Evolutionary conservation across 2,888 invertebrate genomes (phyloP), one percentile per base, ranked within the genome.

Genomic region (Listrodromus nycthemerus): DNA sequence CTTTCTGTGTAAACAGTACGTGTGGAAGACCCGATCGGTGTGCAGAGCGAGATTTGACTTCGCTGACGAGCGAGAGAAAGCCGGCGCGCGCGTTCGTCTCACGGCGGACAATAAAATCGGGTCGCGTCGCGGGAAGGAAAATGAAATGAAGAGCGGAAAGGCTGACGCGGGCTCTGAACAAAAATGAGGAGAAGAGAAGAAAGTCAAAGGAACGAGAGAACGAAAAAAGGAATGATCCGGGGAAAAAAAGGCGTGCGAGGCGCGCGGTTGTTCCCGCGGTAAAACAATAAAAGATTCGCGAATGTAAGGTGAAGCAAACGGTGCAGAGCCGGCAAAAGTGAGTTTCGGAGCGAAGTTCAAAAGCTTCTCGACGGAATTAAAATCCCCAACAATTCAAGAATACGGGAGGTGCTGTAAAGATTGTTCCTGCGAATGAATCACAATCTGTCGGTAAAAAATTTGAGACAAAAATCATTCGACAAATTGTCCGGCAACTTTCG

Each of bases 91-190:
- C 1, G 66, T 30, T 65, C 52, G 45, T 61, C 21, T 61, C n/a
- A 16, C 45, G 50, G 37, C 61, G 61, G 63, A 83, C 74, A 70
- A 65, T 33, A 55, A 67, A 75, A 74, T 82, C 73, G 69, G 69
- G 65, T 77, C 77, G 66, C 37, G 75, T 10, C 4, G 41, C 41
- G 41, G 41, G 37, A 52, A 75, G 75, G 37, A 75, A 65, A 65
- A 75, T 65, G 50, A 52, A 65, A 75, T 65, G 65, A 52, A 75
- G 65, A 50, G 50, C n/a, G 50, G 30, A 30, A 50, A 24, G 63
- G 50, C 16, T 13, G 33, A 37, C 33, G 6, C 5, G n/a, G 7
- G 80, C 24, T 7, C 21, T 16, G 16, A 19, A 16, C 33, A 27
- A 27, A 30, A 24, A 58, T 16, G 19, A 33, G 1, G 27, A n/a